Conservation (phyloP, 2,113 vertebrate species). For the Bucco capensis region DNA sequence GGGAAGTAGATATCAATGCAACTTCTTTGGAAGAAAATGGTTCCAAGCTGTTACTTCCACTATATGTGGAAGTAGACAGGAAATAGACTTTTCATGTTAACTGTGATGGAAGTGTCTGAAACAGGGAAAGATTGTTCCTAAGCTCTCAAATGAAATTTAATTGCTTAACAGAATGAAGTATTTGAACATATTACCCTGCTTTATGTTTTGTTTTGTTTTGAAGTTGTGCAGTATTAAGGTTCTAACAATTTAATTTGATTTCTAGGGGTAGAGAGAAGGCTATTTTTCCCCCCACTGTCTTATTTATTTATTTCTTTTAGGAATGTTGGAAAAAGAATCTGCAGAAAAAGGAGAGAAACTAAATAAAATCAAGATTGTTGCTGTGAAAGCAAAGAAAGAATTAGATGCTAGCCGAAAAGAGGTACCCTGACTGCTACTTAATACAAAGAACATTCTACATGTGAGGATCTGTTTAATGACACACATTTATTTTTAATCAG, state of each 20-base stretch:
- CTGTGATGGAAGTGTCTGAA: not conserved
- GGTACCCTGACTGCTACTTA: conserved; percentile 70
- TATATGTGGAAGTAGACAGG: not conserved
- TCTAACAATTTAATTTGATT: not conserved
- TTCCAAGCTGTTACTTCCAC: not conserved
- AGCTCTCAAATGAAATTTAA: not conserved
- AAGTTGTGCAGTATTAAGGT: not conserved
- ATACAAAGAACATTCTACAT: not conserved
- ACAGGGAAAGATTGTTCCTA: not conserved
- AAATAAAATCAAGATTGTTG: conserved; percentile 93
- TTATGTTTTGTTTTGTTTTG: not conserved
- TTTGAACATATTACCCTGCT: not conserved
- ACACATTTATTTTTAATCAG: conserved; percentile 53
- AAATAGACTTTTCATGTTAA: not conserved
- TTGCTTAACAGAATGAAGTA: not conserved
- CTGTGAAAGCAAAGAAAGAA: conserved; percentile 95
- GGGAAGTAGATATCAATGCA: not conserved
- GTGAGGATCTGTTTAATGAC: not conserved
- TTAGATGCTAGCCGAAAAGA: conserved; percentile 88
- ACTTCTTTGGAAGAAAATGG: not conserved
- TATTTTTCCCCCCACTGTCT: not conserved
- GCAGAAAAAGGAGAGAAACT: conserved; percentile 87
- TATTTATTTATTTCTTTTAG: conserved; percentile 59
- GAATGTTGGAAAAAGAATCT: conserved; percentile 70
- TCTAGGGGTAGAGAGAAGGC: not conserved